Conservation (phyloP, 2,888 invertebrate genomes). For the Pogonocherus hispidulus region DNA sequence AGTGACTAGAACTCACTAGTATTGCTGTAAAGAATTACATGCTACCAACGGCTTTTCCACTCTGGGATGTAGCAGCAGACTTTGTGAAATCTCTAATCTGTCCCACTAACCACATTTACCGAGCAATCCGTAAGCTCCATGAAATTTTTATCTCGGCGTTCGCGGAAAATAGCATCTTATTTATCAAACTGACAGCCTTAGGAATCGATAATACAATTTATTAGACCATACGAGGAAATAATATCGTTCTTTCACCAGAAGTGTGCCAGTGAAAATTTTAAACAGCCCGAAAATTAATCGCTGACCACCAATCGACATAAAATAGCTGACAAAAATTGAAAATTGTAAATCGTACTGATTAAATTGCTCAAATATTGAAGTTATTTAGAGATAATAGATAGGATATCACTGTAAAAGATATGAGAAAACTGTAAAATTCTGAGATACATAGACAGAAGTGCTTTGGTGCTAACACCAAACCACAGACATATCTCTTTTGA, state of each 20-base stretch:
- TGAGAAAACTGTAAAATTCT: too few species aligned
- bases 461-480: too few species aligned
- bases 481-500: too few species aligned
- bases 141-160: background rate
- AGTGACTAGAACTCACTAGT: too few species aligned
- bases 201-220: constrained; percentile 6
- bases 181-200: constrained; percentile 4
- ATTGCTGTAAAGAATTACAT: too few species aligned
- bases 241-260: background rate
- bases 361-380: too few species aligned
- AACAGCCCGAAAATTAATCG: background rate
- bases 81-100: background rate
- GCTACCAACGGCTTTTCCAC: too few species aligned
- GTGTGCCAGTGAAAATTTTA: background rate
- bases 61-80: too few species aligned
- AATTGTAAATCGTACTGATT: background rate
- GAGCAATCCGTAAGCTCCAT: background rate
- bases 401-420: too few species aligned
- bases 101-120: background rate
- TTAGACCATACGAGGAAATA: background rate
- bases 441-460: too few species aligned
- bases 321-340: background rate
- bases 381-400: too few species aligned
- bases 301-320: background rate
- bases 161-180: constrained; percentile 9